These are phyloP conservation scores for Amphiura filiformis DNA, from an alignment of 35 echinoderm and acorn worm genomes.

Conservation along the genomic window DNA sequence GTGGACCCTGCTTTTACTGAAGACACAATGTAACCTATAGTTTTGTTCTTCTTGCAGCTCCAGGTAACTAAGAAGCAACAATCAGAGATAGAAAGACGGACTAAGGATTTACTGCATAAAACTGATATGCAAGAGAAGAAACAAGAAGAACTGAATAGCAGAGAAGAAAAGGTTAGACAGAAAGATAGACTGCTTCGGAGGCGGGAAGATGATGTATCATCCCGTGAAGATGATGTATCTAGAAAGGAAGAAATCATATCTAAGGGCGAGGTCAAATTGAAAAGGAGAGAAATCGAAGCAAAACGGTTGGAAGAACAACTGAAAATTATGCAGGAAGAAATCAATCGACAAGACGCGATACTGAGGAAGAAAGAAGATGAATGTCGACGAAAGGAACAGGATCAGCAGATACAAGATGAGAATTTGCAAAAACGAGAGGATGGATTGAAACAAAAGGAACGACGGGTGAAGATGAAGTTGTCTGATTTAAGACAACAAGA, in stretches of 20 bases:
- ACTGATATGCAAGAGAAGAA: slow-evolving; percentile 9
- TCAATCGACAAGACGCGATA: background rate
- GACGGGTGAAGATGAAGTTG: background rate
- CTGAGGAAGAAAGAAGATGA: slow-evolving; percentile 5
- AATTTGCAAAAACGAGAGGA: background rate
- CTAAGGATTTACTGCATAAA: background rate
- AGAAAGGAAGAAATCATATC: background rate
- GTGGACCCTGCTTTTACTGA: too few relatives aligned
- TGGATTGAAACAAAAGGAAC: slow-evolving; percentile 2
- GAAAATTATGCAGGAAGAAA: slow-evolving; percentile 30
- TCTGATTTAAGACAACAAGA: slow-evolving; percentile 2
- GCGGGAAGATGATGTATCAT: background rate
- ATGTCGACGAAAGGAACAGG: background rate
- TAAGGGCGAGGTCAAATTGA: slow-evolving; percentile 13
- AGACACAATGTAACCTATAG: too few relatives aligned
- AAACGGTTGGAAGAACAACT: slow-evolving; percentile 31
- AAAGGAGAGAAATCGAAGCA: slow-evolving; percentile 9
- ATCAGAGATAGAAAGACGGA: background rate
- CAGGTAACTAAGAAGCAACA: slow-evolving; percentile 4
- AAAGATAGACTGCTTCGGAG: background rate
- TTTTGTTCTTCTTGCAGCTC: too few relatives aligned
- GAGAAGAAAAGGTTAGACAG: slow-evolving; percentile 5
- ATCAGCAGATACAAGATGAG: background rate
- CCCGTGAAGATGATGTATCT: slow-evolving; percentile 4
- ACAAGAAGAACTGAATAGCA: background rate